Evolutionary conservation across 37 sponge, comb jelly and placozoan genomes (phyloP).

Genomic region (Aplysina aerophoba): DNA sequence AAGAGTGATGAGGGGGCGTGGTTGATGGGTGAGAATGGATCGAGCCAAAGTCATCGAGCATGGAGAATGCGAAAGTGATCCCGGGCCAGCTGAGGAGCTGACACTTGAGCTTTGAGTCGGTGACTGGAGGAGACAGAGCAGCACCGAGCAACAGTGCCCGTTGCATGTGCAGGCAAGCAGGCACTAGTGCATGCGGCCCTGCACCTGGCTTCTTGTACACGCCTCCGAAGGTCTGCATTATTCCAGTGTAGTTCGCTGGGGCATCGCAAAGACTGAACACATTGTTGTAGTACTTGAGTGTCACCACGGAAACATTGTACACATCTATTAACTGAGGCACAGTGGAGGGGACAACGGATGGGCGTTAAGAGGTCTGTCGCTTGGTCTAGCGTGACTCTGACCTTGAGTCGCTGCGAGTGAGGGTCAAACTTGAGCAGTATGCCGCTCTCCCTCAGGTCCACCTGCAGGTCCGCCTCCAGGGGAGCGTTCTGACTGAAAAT

Average conservation of each 20-base stretch:
- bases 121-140: neutral
- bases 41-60: neutral
- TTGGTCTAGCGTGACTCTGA: neutral
- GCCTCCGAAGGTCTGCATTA: neutral
- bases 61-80: conserved; percentile 21
- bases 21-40: neutral
- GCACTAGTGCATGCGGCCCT: no score
- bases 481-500: conserved; percentile 84
- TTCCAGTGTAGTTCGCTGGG: neutral
- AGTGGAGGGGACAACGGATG: no score
- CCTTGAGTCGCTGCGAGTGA: conserved; percentile 85
- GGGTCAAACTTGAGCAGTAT: conserved; percentile 85
- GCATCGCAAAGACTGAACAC: conserved; percentile 1
- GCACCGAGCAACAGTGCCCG: no score
- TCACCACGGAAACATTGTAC: conserved; percentile 84
- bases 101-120: conserved; percentile 1
- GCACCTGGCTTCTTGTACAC: conserved; percentile 26
- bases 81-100: conserved; percentile 29
- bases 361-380: neutral
- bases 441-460: conserved; percentile 89
- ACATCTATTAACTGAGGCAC: conserved; percentile 80
- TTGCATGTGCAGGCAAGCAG: no score
- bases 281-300: conserved; percentile 79
- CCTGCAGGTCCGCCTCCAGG: conserved; percentile 69
- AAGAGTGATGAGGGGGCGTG: no score